phyloP scores from a whole-genome alignment of 1,140 invertebrate genomes.

The Brachionus manjavacas region DNA sequence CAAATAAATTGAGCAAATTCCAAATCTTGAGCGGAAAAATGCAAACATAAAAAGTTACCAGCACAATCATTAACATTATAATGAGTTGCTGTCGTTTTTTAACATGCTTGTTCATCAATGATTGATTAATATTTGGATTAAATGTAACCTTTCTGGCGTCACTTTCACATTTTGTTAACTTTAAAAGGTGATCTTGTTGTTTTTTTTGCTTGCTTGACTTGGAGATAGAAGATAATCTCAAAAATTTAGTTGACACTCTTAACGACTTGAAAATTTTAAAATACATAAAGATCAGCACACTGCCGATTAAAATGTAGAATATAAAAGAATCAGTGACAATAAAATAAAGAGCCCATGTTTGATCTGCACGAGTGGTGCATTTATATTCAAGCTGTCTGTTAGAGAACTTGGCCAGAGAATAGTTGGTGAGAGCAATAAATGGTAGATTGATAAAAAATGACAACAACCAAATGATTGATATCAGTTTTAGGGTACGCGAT shows the following conservation, averaged over 20 bases:
- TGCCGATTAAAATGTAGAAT: constrained; percentile 23
- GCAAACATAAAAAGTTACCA: constrained; percentile 15
- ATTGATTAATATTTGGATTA: neutral
- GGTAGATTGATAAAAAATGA: neutral
- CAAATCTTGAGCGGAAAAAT: constrained; percentile 38
- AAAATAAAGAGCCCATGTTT: neutral
- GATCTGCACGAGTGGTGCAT: neutral
- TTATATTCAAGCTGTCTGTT: neutral
- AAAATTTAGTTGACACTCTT: neutral
- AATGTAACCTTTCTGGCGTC: neutral
- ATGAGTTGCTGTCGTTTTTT: constrained; percentile 22
- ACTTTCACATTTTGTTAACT: neutral
- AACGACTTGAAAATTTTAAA: neutral
- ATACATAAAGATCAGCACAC: neutral
- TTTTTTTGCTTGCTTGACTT: neutral
- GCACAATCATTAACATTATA: neutral
- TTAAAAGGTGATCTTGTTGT: neutral
- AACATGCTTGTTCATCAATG: neutral
- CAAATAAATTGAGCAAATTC: constrained; percentile 21
- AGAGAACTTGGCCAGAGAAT: neutral
- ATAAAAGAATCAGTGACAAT: constrained; percentile 17
- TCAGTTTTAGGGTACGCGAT: neutral
- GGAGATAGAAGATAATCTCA: neutral
- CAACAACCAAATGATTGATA: neutral
- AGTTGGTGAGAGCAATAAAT: neutral